Conservation (phyloP, 2,888 invertebrate genomes). For the Tenthredo notha region DNA sequence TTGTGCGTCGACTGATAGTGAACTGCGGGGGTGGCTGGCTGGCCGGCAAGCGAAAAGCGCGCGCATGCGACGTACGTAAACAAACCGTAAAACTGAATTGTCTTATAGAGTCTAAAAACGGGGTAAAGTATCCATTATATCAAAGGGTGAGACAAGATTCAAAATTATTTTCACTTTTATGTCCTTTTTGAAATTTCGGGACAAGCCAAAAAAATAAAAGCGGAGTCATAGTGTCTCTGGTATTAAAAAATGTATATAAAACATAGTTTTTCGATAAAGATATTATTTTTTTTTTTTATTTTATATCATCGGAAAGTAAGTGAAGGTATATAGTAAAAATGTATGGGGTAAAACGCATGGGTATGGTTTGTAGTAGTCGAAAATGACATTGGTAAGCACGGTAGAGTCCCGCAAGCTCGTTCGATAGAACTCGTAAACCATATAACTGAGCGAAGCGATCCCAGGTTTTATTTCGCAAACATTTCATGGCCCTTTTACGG, state of each 20-base stretch:
- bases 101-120: background rate
- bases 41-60: slow-evolving; percentile 58
- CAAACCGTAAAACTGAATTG: slow-evolving; percentile 66
- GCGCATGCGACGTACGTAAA: slow-evolving; percentile 74
- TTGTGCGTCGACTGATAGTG: slow-evolving; percentile 70
- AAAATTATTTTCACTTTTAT: background rate
- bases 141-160: background rate
- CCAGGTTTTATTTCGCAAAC: slow-evolving; percentile 65
- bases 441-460: slow-evolving; percentile 34
- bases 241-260: no score
- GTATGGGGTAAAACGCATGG: background rate
- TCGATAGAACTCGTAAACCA: slow-evolving; percentile 40
- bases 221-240: no score
- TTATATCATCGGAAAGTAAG: background rate
- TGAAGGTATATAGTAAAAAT: no score
- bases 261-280: background rate
- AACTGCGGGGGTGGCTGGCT: slow-evolving; percentile 60
- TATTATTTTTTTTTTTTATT: background rate
- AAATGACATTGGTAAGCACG: slow-evolving; percentile 28
- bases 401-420: background rate
- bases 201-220: background rate
- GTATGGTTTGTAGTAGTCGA: slow-evolving; percentile 6
- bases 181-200: no score
- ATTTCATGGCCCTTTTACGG: slow-evolving; percentile 66
- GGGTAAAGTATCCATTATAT: background rate